Conservation (phyloP, 37 sponge, comb jelly and placozoan species). For the Diacarnus erythraeanus region DNA sequence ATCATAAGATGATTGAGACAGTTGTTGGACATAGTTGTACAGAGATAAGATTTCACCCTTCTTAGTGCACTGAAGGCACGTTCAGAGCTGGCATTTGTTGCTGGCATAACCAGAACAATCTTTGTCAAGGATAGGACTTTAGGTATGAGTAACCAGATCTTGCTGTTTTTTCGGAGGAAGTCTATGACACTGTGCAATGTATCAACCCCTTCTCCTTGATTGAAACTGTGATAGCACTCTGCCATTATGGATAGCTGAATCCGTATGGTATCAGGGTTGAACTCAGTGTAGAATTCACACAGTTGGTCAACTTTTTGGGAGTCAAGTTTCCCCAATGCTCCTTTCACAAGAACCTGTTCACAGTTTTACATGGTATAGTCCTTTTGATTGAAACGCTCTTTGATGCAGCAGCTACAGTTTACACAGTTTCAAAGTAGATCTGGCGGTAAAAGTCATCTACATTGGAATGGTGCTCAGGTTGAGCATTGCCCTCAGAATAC, state of each 20-base stretch:
- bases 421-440: neutral
- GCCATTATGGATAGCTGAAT: neutral
- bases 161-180: neutral
- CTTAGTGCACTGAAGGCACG: slow-evolving; percentile 55
- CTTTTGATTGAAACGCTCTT: neutral
- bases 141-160: neutral
- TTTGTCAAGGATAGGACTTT: neutral
- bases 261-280: neutral
- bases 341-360: neutral
- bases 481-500: slow-evolving; percentile 4
- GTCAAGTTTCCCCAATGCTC: neutral
- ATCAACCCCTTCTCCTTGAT: neutral
- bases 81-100: slow-evolving; percentile 48
- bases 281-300: neutral
- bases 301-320: neutral
- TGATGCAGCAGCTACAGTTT: neutral
- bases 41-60: slow-evolving; percentile 49
- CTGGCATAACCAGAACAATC: slow-evolving; percentile 53
- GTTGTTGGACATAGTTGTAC: slow-evolving; percentile 54
- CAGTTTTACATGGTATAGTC: neutral
- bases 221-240: neutral
- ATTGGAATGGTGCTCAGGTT: slow-evolving; percentile 13
- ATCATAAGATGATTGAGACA: slow-evolving; percentile 48
- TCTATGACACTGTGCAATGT: neutral
- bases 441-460: neutral